Conservation (phyloP, 2,113 vertebrate genomes). For the Halcyon senegalensis region DNA sequence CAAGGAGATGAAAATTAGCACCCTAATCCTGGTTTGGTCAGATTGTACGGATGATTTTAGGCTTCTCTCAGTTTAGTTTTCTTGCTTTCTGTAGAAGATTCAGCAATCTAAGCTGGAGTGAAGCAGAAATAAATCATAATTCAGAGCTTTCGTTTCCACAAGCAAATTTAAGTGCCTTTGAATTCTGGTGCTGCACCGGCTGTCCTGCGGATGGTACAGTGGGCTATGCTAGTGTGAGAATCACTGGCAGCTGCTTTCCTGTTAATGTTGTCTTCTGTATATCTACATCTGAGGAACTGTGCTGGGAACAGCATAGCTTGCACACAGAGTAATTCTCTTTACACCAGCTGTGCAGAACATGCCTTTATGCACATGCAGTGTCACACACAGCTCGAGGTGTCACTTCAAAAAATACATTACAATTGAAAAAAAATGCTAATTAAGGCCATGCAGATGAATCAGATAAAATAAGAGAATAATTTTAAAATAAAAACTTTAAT, state of each 20-base stretch:
- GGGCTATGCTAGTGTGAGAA: not conserved
- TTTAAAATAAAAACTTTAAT: not conserved
- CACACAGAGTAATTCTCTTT: not conserved
- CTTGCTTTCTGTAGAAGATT: not conserved
- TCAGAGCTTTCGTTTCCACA: not conserved
- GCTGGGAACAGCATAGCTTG: not conserved
- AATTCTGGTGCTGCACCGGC: not conserved
- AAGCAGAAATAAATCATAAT: not conserved
- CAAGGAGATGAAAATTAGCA: not conserved
- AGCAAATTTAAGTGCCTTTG: not conserved
- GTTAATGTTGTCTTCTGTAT: not conserved
- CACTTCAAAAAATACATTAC: not conserved
- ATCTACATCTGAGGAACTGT: not conserved
- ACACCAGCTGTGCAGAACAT: not conserved
- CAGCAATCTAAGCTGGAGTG: not conserved
- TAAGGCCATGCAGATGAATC: not conserved
- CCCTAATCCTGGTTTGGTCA: not conserved
- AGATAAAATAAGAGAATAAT: not conserved
- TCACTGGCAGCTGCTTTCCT: not conserved
- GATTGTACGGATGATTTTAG: not conserved
- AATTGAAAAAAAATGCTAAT: not conserved
- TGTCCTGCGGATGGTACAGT: not conserved
- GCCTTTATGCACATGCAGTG: not conserved
- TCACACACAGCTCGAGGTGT: rapidly evolving
- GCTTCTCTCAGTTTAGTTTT: not conserved